phyloP scores from a whole-genome alignment of 2,113 vertebrate genomes.

The Perca fluviatilis region DNA sequence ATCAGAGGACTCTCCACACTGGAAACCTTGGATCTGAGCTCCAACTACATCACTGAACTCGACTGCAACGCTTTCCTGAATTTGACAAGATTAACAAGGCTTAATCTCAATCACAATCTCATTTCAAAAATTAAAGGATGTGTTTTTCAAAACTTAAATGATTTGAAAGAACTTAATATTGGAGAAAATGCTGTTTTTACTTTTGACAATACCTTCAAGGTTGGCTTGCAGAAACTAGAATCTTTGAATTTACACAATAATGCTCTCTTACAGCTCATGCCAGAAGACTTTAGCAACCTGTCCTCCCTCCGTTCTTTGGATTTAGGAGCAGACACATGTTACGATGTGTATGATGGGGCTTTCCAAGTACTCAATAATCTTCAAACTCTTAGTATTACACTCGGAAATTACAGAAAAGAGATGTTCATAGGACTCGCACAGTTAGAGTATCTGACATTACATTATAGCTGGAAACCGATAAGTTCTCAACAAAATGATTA shows the following conservation, averaged over 20 bases:
- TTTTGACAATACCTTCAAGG: constrained; percentile 47
- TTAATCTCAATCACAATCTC: constrained; percentile 59
- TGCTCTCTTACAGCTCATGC: constrained; percentile 38
- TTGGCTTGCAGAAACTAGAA: constrained; percentile 47
- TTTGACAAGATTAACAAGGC: constrained; percentile 51
- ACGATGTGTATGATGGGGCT: not conserved
- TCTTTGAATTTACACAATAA: constrained; percentile 60
- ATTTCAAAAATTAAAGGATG: constrained; percentile 52
- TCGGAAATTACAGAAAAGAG: too few relatives aligned
- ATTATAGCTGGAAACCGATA: not conserved
- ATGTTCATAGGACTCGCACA: too few relatives aligned
- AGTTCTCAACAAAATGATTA: not conserved
- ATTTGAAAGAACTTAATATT: constrained; percentile 53
- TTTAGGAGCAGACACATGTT: constrained; percentile 60
- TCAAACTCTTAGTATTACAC: too few relatives aligned
- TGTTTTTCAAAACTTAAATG: constrained; percentile 49
- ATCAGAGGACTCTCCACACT: constrained; percentile 50
- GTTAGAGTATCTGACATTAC: too few relatives aligned
- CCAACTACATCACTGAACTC: constrained; percentile 64
- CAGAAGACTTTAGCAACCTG: constrained; percentile 57
- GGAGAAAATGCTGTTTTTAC: constrained; percentile 56
- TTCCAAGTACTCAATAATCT: too few relatives aligned
- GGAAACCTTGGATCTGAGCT: constrained; percentile 62
- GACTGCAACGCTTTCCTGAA: constrained; percentile 57
- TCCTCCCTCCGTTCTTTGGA: constrained; percentile 46